phyloP scores from a whole-genome alignment of 1,140 invertebrate genomes.

The Antheraea mylitta region DNA sequence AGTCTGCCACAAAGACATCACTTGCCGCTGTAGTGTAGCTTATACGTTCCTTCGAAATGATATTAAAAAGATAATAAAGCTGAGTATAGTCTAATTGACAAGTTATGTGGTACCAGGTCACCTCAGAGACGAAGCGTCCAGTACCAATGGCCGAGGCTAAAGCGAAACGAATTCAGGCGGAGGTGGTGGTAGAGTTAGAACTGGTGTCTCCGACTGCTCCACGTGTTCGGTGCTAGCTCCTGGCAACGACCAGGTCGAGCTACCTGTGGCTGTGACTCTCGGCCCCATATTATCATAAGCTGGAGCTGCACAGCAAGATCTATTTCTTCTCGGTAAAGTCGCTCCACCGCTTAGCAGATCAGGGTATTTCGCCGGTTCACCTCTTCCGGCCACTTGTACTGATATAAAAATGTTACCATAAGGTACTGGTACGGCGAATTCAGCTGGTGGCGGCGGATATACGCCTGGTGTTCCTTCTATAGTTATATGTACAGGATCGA shows the following conservation, averaged over 20 bases:
- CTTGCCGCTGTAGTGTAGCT: neutral
- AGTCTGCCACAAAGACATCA: neutral
- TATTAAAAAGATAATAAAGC: slow-evolving; percentile 53
- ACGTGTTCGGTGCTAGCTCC: slow-evolving; percentile 76
- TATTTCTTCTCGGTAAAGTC: slow-evolving; percentile 57
- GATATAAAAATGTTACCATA: slow-evolving; percentile 78
- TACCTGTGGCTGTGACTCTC: slow-evolving; percentile 91
- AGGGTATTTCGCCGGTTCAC: slow-evolving; percentile 82
- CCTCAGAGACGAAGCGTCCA: slow-evolving; percentile 65
- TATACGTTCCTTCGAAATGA: neutral
- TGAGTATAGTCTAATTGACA: slow-evolving; percentile 74
- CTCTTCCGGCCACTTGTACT: slow-evolving; percentile 76
- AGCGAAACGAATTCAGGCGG: slow-evolving; percentile 73
- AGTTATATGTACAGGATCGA: slow-evolving; percentile 83
- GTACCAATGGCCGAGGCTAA: slow-evolving; percentile 73
- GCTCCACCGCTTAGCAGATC: slow-evolving; percentile 77
- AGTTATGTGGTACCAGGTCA: slow-evolving; percentile 67
- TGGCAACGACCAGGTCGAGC: slow-evolving; percentile 89
- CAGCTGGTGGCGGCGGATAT: slow-evolving; percentile 72
- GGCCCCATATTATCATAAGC: slow-evolving; percentile 95
- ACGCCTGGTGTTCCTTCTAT: slow-evolving; percentile 83
- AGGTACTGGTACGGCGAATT: slow-evolving; percentile 70
- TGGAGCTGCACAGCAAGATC: slow-evolving; percentile 71
- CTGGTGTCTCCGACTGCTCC: slow-evolving; percentile 59
- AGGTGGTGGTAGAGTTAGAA: slow-evolving; percentile 62